Evolutionary conservation across 2,113 vertebrate species (phyloP), one percentile per base, ranked within the genome.

Genomic region (Gasterosteus nipponicus): DNA sequence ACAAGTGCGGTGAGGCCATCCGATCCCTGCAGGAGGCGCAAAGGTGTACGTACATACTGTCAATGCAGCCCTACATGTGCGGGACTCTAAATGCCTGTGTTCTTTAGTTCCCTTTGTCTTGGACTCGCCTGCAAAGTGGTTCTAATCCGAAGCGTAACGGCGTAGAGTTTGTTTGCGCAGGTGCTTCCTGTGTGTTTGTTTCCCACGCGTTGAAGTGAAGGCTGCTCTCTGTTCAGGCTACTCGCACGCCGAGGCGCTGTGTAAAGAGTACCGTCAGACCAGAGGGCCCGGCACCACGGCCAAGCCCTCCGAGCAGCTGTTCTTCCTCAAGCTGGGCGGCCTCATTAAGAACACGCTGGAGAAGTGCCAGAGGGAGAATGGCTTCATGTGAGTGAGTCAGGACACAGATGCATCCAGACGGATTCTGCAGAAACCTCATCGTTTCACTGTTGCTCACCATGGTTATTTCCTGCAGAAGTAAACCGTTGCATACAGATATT

Each of bases 1-100:
- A 99, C 89, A 99, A 99, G 81, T 99, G 98, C 66, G 98, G 98
- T n/a, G 98, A 99, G 89, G 96, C 98, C 9, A 97, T 99, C 83
- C 80, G 98, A 82, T 97, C 97, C 69, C 94, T 99, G 11, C 97
- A 98, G 86, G 98, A 99, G 89, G 96, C 98, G 35, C 96, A 99
- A 83, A 99, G 97, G 91, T 96, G 98, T 99, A 92, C 84, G 96
- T 73, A 49, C 19, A 33, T 31, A 26, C 54, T 31, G 9, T 53
- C 22, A 26, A 26, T 26, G 22, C 22, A n/a, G n/a, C n/a, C n/a
- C n/a, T n/a, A n/a, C n/a, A n/a, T n/a, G n/a, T n/a, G n/a, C n/a
- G n/a, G n/a, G n/a, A n/a, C n/a, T n/a, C 5, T 57, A 10, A 18
- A 69, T 9, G 26, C 18, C 9, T 35, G 26, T 59, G 16, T 35